Conservation (phyloP, 2,888 invertebrate species). For the Beris morrisii region DNA sequence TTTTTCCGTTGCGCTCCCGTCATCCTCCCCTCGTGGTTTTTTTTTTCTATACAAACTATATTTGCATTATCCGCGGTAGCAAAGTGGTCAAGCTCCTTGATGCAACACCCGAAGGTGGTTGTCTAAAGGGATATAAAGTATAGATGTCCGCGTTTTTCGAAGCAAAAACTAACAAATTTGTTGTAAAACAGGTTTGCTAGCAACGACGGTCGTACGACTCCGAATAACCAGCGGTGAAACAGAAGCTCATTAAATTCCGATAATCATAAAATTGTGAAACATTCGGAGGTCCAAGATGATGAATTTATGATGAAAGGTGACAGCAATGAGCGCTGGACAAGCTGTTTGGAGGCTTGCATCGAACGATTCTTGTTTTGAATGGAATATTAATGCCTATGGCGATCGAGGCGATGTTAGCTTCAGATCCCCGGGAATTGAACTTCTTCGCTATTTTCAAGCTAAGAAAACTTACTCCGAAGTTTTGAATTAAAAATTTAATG, state of each 20-base stretch:
- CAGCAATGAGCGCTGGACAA: conserved; percentile 2
- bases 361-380: not conserved
- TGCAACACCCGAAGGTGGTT: not conserved
- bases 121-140: not conserved
- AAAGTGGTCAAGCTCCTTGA: not conserved
- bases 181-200: not conserved
- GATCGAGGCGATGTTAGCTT: not conserved
- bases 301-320: conserved; percentile 27
- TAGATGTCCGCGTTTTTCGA: not conserved
- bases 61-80: too few relatives aligned
- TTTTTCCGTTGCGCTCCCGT: too few relatives aligned
- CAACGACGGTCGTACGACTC: not conserved
- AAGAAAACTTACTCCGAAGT: too few relatives aligned
- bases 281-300: conserved; percentile 24
- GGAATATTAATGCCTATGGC: not conserved
- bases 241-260: conserved; percentile 35
- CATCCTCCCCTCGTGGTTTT: too few relatives aligned
- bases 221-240: not conserved
- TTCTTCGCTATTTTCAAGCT: not conserved
- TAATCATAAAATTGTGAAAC: conserved; percentile 26
- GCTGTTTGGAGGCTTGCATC: not conserved
- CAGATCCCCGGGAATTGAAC: not conserved
- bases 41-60: too few relatives aligned
- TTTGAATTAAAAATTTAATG: too few relatives aligned
- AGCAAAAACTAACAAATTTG: not conserved